Evolutionary conservation across 2,797 vertebrate genomes (phyloP).

Genomic region (Leucoraja ocellata): DNA sequence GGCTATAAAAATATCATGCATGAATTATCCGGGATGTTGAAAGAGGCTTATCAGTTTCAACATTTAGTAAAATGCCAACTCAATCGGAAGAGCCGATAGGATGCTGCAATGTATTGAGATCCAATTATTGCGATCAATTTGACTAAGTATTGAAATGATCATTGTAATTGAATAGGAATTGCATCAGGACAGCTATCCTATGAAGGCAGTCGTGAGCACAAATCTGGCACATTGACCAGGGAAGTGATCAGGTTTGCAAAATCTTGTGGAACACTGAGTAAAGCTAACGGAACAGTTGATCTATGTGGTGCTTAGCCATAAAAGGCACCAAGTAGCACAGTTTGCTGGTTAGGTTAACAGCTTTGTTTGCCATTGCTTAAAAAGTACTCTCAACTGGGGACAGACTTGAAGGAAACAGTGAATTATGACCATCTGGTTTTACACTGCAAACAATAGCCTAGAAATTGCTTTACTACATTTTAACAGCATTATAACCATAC

Average conservation of each 20-base stretch:
- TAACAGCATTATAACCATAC: too few relatives aligned
- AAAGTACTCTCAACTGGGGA: not conserved
- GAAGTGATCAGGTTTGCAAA: not conserved
- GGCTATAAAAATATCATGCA: not conserved
- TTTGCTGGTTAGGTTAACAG: not conserved
- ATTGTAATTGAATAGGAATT: not conserved
- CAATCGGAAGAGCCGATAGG: constrained; percentile 13
- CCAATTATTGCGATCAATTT: constrained; percentile 11
- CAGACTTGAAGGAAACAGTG: not conserved
- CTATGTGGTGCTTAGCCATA: not conserved
- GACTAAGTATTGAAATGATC: constrained; percentile 9
- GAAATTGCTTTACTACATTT: too few relatives aligned
- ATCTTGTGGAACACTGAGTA: not conserved
- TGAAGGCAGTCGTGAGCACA: not conserved
- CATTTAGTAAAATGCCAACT: not conserved
- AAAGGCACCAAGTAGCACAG: not conserved
- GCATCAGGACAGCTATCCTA: not conserved
- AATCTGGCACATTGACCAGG: not conserved
- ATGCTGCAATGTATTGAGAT: not conserved
- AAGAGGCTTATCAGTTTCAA: not conserved
- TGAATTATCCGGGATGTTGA: constrained; percentile 1
- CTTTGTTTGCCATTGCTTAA: not conserved
- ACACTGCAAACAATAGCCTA: not conserved
- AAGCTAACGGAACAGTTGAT: not conserved
- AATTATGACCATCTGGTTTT: not conserved